Percentiles rank a stretch among this genome's conserved stretches.
These are phyloP conservation scores for Gnatocerus cornutus DNA, from an alignment of 2,888 invertebrate genomes.

Conservation along the genomic window DNA sequence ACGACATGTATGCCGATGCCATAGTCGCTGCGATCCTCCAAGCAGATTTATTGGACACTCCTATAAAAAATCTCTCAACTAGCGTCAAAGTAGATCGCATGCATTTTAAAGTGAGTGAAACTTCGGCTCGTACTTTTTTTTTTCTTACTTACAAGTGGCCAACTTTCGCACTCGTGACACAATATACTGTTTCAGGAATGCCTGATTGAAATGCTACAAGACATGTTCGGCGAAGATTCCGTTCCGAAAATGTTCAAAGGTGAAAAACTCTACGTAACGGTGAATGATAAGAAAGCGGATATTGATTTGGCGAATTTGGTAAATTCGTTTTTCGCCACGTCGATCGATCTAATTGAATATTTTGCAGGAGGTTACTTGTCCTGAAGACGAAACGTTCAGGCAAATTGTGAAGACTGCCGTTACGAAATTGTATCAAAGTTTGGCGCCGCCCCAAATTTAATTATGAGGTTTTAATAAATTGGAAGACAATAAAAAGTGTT, in stretches of 20 bases:
- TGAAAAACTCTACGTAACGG: constrained; percentile 88
- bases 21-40: constrained; percentile 91
- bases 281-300: constrained; percentile 88
- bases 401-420: constrained; percentile 91
- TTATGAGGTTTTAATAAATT: too few species aligned
- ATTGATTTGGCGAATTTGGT: constrained; percentile 89
- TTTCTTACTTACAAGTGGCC: too few species aligned
- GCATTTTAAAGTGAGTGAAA: constrained; percentile 87
- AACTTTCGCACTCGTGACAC: too few species aligned
- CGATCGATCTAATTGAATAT: not conserved
- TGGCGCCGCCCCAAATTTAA: constrained; percentile 75
- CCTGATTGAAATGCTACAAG: constrained; percentile 90
- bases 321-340: constrained; percentile 34
- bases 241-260: constrained; percentile 96
- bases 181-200: constrained; percentile 78
- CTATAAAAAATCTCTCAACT: constrained; percentile 76
- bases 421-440: constrained; percentile 86
- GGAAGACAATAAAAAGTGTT: too few species aligned
- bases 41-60: constrained; percentile 81
- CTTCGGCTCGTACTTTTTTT: too few species aligned
- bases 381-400: constrained; percentile 86
- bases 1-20: constrained; percentile 99
- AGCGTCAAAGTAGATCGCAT: constrained; percentile 87
- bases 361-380: constrained; percentile 84
- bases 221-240: constrained; percentile 96